Evolutionary conservation across 2,797 vertebrate genomes (phyloP).

Genomic region (Clarias platycephalus): DNA sequence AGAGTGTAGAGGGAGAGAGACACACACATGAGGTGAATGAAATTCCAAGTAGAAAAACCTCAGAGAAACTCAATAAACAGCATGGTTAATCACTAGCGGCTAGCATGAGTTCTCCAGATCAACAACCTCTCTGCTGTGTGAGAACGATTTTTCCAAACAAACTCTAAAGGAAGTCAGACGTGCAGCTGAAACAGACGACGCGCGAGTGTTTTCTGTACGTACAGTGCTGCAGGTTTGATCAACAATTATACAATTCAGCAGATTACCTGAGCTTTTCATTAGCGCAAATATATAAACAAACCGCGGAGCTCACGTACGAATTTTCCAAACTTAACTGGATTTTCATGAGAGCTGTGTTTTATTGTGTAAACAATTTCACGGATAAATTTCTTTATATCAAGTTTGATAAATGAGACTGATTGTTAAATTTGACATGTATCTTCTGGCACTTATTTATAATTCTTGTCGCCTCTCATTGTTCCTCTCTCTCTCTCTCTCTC

Average conservation of each 20-base stretch:
- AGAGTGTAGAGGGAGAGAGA: neutral
- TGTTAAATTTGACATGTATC: neutral
- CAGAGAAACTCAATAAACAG: neutral
- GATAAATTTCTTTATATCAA: neutral
- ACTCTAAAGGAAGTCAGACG: neutral
- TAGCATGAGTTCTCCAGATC: neutral
- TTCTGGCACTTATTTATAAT: slow-evolving; percentile 1
- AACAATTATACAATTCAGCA: neutral
- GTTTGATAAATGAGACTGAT: slow-evolving; percentile 8
- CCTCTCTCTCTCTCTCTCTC: neutral
- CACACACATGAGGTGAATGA: neutral
- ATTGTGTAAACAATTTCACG: neutral
- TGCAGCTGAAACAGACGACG: neutral
- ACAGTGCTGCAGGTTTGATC: neutral
- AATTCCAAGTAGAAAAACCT: neutral
- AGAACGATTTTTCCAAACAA: neutral
- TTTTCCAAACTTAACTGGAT: neutral
- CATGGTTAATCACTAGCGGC: neutral
- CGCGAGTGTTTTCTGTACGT: neutral
- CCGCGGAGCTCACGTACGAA: neutral
- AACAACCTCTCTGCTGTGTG: neutral
- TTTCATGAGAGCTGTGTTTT: neutral
- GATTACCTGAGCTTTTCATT: neutral
- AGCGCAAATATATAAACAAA: neutral
- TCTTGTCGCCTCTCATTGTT: neutral